phyloP scores from a whole-genome alignment of 2,113 vertebrate genomes.

The Poicephalus meyeri region DNA sequence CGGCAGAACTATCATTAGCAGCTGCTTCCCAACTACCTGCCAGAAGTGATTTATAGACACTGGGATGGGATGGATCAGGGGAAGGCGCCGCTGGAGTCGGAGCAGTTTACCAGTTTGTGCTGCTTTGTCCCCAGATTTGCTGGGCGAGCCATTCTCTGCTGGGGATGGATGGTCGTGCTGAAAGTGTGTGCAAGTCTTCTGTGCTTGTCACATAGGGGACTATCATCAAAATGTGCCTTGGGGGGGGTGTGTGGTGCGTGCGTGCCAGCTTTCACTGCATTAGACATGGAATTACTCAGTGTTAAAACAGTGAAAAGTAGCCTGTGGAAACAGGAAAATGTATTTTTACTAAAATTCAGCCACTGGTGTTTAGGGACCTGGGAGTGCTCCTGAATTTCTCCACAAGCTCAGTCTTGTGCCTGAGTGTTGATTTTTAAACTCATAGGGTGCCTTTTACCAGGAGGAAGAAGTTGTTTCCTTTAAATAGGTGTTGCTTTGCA shows the following conservation, averaged over 20 bases:
- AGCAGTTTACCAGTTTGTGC: neutral
- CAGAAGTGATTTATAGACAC: conserved; percentile 87
- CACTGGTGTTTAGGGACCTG: neutral
- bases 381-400: neutral
- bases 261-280: neutral
- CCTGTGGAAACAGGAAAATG: neutral
- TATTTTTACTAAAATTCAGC: neutral
- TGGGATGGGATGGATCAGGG: neutral
- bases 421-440: neutral
- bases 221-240: neutral
- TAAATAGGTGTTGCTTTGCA: neutral
- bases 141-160: neutral
- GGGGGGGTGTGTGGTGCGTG: too few species aligned
- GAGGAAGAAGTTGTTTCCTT: neutral
- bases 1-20: conserved; percentile 84
- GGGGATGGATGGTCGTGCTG: neutral
- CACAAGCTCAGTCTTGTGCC: neutral
- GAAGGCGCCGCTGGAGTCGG: neutral
- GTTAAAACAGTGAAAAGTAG: neutral
- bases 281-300: accelerated
- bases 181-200: neutral
- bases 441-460: neutral
- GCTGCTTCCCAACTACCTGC: conserved; percentile 96
- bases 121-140: neutral
- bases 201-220: neutral